Evolutionary conservation across 2,797 vertebrate species (phyloP), one percentile per base, ranked within the genome.

Genomic region (Sebastes itinus): DNA sequence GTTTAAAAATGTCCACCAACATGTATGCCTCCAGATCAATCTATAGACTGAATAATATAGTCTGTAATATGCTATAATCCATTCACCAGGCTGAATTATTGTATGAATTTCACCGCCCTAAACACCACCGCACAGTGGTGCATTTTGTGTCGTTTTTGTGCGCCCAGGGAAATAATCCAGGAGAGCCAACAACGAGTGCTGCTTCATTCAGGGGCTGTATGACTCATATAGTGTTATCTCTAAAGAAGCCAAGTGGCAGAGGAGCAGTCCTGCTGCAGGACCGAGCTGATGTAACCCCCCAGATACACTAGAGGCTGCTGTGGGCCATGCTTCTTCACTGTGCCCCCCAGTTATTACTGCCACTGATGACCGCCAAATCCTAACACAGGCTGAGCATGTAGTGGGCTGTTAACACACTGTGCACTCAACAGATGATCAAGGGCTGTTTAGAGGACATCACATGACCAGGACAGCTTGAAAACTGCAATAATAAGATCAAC

Each of bases 211-310:
- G 88, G 71, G 86, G 87, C 90, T 92, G 91, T 90, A 93, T 95
- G 94, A 95, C 90, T 95, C 94, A 94, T 94, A 91, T 89, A 89
- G 93, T 92, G 84, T 93, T 94, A 93, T 92, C 91, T 94, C 82
- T 91, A 92, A 91, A 92, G 87, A 90, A 92, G 86, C 88, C 90
- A 92, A 92, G 87, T 92, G 93, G 89, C 84, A 89, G 90, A 82
- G 82, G 83, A 93, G 84, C 86, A 80, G 89, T 89, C 78, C 84
- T 95, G 92, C 94, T 92, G 93, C 94, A 94, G 91, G 91, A 93
- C 81, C 84, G 77, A 84, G 90, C 86, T 89, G 92, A 85, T 91
- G 83, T 88, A 85, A 85, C 92, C 86, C 80, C 28, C 2, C 61
- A 89, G 75, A 87, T 77, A 78, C 93, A 92, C 92, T 90, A 92